Evolutionary conservation across 2,113 vertebrate genomes (phyloP), one percentile per base, ranked within the genome.

Genomic region (Tetrao urogallus): DNA sequence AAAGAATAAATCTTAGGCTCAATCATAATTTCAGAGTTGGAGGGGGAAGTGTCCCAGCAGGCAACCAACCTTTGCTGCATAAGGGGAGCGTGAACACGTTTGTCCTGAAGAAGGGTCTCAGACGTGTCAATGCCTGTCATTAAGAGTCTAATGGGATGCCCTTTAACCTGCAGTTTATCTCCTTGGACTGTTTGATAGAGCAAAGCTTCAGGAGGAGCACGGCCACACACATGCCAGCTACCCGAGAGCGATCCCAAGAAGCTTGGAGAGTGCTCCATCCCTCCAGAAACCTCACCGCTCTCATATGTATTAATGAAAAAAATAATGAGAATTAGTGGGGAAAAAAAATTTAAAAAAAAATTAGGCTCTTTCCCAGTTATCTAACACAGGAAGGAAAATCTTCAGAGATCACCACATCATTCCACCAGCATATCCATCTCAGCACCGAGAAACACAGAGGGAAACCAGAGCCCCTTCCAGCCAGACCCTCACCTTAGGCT

Each of bases 201-300:
- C 18, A 63, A n/a, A 89, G 22, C 58, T 28, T 65, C 12, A 2
- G 34, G 63, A 83, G 74, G 50, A 75, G 14, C 30, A 32, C 9
- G 15, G 45, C 58, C 27, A 32, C 36, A 34, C 36, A 61, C 34
- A 6, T 61, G 30, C n/a, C 36, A 17, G 19, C 40, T 56, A 30
- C 34, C 25, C 13, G 50, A 86, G 82, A 65, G 8, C 34, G 70
- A 92, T 85, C 56, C 85, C 78, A 85, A 92, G 61, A 75, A 93
- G 77, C 96, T 89, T 48, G 61, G 94, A 85, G 89, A 96, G 38
- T 48, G 85, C 72, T 73, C 73, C 28, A 19, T 19, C 54, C 19
- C 10, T 19, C 54, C 69, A 42, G 90, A 95, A 96, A 95, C 66
- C 72, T 88, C 86, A 70, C 82, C 67, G 15, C 90, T 96, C 88